Evolutionary conservation across 2,888 invertebrate species (phyloP).

Genomic region (Limnephilus lunatus): DNA sequence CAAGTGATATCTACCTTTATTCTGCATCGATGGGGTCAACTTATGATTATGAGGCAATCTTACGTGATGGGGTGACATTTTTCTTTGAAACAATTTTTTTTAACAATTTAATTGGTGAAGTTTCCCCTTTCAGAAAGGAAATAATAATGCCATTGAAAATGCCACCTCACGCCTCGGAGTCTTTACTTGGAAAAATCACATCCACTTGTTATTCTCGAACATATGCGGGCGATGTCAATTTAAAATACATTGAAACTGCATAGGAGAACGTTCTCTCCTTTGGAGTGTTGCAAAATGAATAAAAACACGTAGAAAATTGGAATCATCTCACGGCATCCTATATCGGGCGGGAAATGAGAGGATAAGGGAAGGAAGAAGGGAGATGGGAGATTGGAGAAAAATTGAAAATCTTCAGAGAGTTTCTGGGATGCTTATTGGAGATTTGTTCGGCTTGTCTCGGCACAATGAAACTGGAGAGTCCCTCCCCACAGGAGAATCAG

Average conservation of each 20-base stretch:
- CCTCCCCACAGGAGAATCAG: constrained; percentile 7
- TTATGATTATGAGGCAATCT: no score
- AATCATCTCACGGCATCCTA: constrained; percentile 50
- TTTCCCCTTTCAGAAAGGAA: constrained; percentile 18
- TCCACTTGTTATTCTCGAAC: constrained; percentile 30
- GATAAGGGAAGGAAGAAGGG: constrained; percentile 50
- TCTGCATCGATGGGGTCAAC: no score
- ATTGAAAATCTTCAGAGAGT: constrained; percentile 64
- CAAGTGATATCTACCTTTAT: not conserved
- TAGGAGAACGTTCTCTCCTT: constrained; percentile 55
- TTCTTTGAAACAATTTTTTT: not conserved
- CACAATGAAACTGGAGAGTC: constrained; percentile 21
- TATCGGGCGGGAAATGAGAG: constrained; percentile 58
- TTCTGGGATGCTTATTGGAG: constrained; percentile 62
- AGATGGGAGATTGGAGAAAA: constrained; percentile 58
- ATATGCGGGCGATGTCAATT: constrained; percentile 55
- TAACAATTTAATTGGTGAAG: not conserved
- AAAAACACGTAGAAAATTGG: constrained; percentile 64
- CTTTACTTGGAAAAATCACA: not conserved
- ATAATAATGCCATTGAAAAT: constrained; percentile 23
- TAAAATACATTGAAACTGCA: constrained; percentile 54
- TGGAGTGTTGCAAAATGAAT: constrained; percentile 62
- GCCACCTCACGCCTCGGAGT: not conserved
- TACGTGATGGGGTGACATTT: not conserved
- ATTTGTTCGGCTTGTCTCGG: constrained; percentile 57